Conservation (phyloP, 2,113 vertebrate species). For the Galeopterus variegatus region DNA sequence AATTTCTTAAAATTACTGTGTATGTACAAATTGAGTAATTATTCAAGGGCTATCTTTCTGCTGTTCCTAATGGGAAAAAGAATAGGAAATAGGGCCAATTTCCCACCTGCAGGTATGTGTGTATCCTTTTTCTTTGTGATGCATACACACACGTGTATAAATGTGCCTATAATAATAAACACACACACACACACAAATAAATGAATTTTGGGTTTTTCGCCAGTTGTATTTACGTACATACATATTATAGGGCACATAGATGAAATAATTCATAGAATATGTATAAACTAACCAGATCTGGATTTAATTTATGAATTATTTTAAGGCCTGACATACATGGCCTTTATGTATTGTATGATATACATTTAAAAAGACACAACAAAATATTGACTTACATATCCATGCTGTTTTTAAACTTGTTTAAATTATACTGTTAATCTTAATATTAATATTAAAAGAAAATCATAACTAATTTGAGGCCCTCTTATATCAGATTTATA, state of each 20-base stretch:
- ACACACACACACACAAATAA: neutral
- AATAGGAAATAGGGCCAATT: rapidly evolving
- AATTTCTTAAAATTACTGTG: neutral
- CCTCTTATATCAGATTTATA: neutral
- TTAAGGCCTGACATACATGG: neutral
- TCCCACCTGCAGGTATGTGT: neutral
- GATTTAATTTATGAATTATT: neutral
- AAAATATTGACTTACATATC: neutral
- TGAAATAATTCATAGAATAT: neutral
- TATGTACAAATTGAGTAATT: neutral
- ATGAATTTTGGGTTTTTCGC: neutral
- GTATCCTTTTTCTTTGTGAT: neutral
- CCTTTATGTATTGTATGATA: too few relatives aligned
- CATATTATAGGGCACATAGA: neutral
- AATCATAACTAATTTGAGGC: neutral
- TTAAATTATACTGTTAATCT: neutral
- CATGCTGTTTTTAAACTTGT: neutral
- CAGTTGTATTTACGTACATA: neutral
- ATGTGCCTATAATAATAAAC: neutral
- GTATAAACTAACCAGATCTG: neutral
- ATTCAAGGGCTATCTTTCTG: neutral
- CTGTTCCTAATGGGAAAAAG: neutral
- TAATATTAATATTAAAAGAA: neutral
- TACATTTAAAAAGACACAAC: neutral
- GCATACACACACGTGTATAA: neutral